Conservation (phyloP, 2,888 invertebrate species). For the Drosophila recens region DNA sequence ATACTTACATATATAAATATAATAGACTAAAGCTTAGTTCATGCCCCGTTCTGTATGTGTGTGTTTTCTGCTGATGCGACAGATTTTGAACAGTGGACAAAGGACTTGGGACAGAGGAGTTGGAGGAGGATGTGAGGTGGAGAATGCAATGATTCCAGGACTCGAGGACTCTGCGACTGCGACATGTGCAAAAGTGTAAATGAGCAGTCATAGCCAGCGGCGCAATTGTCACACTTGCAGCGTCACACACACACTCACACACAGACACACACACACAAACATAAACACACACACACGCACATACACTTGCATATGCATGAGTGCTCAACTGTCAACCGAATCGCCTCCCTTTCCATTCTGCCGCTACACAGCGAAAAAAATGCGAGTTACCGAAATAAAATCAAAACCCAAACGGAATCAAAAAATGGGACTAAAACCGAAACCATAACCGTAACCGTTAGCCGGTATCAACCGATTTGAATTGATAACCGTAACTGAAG, state of each 20-base stretch:
- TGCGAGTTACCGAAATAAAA: too few relatives aligned
- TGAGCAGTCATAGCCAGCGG: slow-evolving; percentile 78
- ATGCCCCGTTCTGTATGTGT: background rate
- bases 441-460: too few relatives aligned
- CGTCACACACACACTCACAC: slow-evolving; percentile 13
- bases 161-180: slow-evolving; percentile 32
- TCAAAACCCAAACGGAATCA: too few relatives aligned
- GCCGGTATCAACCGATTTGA: too few relatives aligned
- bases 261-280: slow-evolving; percentile 3
- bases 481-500: too few relatives aligned
- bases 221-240: slow-evolving; percentile 72
- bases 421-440: too few relatives aligned
- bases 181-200: slow-evolving; percentile 73
- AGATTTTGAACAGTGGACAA: slow-evolving; percentile 60
- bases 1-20: slow-evolving; percentile 51
- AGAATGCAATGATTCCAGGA: background rate
- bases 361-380: too few relatives aligned
- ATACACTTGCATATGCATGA: slow-evolving; percentile 47
- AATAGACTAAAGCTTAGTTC: slow-evolving; percentile 41
- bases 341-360: background rate
- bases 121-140: background rate
- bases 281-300: slow-evolving; percentile 9
- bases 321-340: slow-evolving; percentile 32
- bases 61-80: slow-evolving; percentile 73
- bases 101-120: slow-evolving; percentile 29